These are phyloP conservation scores for Platypus cylindrus DNA, from an alignment of 2,888 invertebrate genomes.

Conservation along the genomic window DNA sequence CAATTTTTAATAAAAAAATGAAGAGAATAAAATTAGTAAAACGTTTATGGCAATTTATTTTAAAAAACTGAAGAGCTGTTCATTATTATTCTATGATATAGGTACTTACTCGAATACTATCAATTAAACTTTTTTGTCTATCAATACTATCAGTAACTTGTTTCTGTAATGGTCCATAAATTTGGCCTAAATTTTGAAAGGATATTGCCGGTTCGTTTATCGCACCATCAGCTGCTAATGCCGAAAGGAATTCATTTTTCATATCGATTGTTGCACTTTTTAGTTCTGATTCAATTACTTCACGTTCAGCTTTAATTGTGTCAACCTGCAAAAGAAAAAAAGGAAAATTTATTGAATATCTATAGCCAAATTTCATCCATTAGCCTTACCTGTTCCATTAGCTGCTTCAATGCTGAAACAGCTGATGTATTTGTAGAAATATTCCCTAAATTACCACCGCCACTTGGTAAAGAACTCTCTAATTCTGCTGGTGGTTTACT, in stretches of 20 bases:
- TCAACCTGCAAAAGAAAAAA: slow-evolving; percentile 46
- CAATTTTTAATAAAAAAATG: slow-evolving; percentile 14
- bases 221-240: slow-evolving; percentile 62
- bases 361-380: not conserved
- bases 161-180: slow-evolving; percentile 64
- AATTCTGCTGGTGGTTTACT: slow-evolving; percentile 61
- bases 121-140: slow-evolving; percentile 56
- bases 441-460: slow-evolving; percentile 36
- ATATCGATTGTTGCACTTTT: slow-evolving; percentile 70
- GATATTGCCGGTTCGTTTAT: slow-evolving; percentile 66
- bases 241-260: slow-evolving; percentile 64
- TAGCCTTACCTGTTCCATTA: slow-evolving; percentile 61
- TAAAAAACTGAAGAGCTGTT: no score
- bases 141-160: slow-evolving; percentile 64
- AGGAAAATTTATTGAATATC: not conserved
- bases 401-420: slow-evolving; percentile 51
- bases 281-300: slow-evolving; percentile 76
- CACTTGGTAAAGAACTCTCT: slow-evolving; percentile 53
- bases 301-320: slow-evolving; percentile 76
- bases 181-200: slow-evolving; percentile 56
- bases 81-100: not conserved
- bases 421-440: slow-evolving; percentile 48
- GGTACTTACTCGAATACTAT: slow-evolving; percentile 48
- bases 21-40: no score
- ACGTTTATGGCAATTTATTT: no score